Conservation (phyloP, 2,113 vertebrate genomes). For the Plotosus lineatus region DNA sequence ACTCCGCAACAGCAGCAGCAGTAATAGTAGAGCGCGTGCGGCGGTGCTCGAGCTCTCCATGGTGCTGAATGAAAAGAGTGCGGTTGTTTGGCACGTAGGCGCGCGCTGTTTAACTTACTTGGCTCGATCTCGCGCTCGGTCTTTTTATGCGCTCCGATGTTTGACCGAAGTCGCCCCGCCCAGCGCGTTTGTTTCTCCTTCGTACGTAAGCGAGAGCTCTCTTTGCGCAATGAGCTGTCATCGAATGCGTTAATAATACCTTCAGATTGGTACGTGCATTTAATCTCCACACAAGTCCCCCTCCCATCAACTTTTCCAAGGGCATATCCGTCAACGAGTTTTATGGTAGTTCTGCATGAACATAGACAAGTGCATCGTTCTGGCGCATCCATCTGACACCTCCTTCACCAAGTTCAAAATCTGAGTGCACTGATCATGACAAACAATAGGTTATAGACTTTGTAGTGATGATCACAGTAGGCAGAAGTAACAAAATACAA, state of each 20-base stretch:
- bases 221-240: slow-evolving; percentile 54
- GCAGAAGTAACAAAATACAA: background rate
- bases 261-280: slow-evolving; percentile 15
- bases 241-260: slow-evolving; percentile 49
- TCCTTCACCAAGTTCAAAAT: background rate
- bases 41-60: slow-evolving; percentile 65
- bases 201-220: slow-evolving; percentile 59
- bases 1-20: slow-evolving; percentile 57
- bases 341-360: slow-evolving; percentile 6
- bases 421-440: background rate
- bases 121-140: slow-evolving; percentile 13
- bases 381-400: background rate
- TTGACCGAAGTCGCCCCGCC: slow-evolving; percentile 53
- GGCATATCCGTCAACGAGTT: slow-evolving; percentile 21
- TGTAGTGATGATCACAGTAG: background rate
- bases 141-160: slow-evolving; percentile 54
- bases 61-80: slow-evolving; percentile 52
- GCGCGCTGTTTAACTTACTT: slow-evolving; percentile 30
- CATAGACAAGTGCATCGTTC: background rate
- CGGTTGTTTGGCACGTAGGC: slow-evolving; percentile 21
- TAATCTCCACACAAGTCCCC: no score
- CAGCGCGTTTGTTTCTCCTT: slow-evolving; percentile 44
- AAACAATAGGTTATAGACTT: background rate
- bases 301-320: background rate
- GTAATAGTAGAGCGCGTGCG: slow-evolving; percentile 68